Conservation (phyloP, 2,888 invertebrate species). For the Heliconius aoede region DNA sequence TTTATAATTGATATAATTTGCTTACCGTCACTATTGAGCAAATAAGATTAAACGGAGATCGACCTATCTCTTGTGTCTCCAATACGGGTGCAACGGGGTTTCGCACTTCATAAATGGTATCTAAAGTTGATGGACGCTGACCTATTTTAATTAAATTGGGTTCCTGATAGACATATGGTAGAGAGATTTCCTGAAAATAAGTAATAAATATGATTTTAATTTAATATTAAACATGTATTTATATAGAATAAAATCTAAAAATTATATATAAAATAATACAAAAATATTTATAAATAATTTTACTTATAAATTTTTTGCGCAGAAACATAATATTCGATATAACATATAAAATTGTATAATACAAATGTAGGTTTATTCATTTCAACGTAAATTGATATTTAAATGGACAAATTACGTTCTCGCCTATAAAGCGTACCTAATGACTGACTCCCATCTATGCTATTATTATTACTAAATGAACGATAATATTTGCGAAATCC, state of each 20-base stretch:
- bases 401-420: neutral
- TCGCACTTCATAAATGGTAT: slow-evolving; percentile 18
- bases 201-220: too few relatives aligned
- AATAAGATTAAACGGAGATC: slow-evolving; percentile 5
- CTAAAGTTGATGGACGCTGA: neutral
- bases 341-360: too few relatives aligned
- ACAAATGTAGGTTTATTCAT: neutral
- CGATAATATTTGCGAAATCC: slow-evolving; percentile 24
- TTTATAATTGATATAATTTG: neutral
- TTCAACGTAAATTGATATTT: neutral
- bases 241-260: too few relatives aligned
- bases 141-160: slow-evolving; percentile 37
- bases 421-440: neutral
- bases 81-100: slow-evolving; percentile 10
- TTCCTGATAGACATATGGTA: slow-evolving; percentile 48
- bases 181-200: slow-evolving; percentile 44
- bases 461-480: slow-evolving; percentile 26
- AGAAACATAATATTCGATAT: too few relatives aligned
- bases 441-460: neutral
- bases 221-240: too few relatives aligned
- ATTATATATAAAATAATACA: too few relatives aligned
- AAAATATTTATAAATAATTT: too few relatives aligned
- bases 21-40: slow-evolving; percentile 20
- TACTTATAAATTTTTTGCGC: too few relatives aligned
- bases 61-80: slow-evolving; percentile 7